phyloP scores from a whole-genome alignment of 2,113 vertebrate genomes.

The Delphinus delphis region DNA sequence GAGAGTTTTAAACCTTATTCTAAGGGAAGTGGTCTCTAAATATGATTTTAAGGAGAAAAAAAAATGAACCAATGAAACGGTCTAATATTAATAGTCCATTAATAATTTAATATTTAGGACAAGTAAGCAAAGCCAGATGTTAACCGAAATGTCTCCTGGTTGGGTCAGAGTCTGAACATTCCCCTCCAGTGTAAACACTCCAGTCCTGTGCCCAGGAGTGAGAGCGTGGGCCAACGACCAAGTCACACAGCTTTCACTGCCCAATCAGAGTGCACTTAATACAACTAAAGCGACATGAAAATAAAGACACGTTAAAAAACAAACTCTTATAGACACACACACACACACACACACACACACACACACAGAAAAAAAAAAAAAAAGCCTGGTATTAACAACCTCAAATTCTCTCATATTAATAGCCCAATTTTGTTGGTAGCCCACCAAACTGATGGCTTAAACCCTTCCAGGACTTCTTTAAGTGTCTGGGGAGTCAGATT shows the following conservation, averaged over 20 bases:
- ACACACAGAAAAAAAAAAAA: neutral
- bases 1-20: neutral
- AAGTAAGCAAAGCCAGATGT: conserved; percentile 72
- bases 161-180: conserved; percentile 38
- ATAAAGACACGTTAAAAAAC: neutral
- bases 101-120: conserved; percentile 68
- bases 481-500: conserved; percentile 42
- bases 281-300: neutral
- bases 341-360: neutral
- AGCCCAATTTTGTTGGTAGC: conserved; percentile 2
- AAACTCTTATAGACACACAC: neutral
- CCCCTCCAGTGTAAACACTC: conserved; percentile 5
- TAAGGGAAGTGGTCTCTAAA: neutral
- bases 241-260: neutral
- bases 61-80: conserved; percentile 24
- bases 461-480: conserved; percentile 45
- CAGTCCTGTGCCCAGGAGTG: neutral
- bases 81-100: conserved; percentile 52
- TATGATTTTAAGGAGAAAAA: conserved; percentile 27
- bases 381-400: neutral
- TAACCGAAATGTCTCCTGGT: conserved; percentile 15
- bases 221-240: neutral
- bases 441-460: conserved; percentile 38
- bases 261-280: neutral
- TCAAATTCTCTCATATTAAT: conserved; percentile 40